Percentiles rank a stretch among this genome's conserved stretches.
Evolutionary conservation across 2,888 invertebrate genomes (phyloP).

Genomic region (Rambutsinella grinnellia): DNA sequence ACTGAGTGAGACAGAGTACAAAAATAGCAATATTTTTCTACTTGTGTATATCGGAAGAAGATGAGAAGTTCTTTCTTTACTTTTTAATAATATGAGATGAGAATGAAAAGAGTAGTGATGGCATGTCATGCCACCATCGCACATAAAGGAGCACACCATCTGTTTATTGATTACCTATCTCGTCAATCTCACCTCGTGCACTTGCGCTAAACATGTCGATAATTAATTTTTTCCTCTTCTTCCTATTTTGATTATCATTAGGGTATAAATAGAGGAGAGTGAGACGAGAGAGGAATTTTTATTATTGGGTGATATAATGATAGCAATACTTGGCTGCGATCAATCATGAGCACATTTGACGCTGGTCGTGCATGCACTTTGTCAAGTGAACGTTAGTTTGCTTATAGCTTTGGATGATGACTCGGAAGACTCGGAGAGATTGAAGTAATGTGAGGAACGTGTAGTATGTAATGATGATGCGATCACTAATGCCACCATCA

Average conservation of each 20-base stretch:
- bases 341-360: not conserved
- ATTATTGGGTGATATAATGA: slow-evolving; percentile 34
- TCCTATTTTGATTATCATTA: slow-evolving; percentile 1
- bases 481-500: slow-evolving; percentile 4
- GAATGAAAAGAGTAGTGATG: slow-evolving; percentile 1
- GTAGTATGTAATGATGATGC: slow-evolving; percentile 36
- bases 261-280: slow-evolving; percentile 1
- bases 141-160: slow-evolving; percentile 11
- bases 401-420: too few species aligned
- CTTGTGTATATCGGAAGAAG: not conserved
- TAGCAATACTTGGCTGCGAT: not conserved
- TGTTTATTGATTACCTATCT: slow-evolving; percentile 30
- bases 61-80: not conserved
- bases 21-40: slow-evolving; percentile 21
- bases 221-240: slow-evolving; percentile 32
- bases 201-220: slow-evolving; percentile 44
- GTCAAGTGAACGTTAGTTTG: not conserved
- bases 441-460: slow-evolving; percentile 9
- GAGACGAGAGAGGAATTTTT: not conserved
- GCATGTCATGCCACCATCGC: slow-evolving; percentile 8
- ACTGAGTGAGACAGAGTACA: not conserved
- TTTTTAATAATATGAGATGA: not conserved
- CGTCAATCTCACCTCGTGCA: slow-evolving; percentile 45
- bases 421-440: not conserved
- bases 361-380: slow-evolving; percentile 19